A percentile compares a stretch with the other conserved stretches of the same genome.
phyloP scores from a whole-genome alignment of 2,888 invertebrate species.

The Cataglyphis albicans region DNA sequence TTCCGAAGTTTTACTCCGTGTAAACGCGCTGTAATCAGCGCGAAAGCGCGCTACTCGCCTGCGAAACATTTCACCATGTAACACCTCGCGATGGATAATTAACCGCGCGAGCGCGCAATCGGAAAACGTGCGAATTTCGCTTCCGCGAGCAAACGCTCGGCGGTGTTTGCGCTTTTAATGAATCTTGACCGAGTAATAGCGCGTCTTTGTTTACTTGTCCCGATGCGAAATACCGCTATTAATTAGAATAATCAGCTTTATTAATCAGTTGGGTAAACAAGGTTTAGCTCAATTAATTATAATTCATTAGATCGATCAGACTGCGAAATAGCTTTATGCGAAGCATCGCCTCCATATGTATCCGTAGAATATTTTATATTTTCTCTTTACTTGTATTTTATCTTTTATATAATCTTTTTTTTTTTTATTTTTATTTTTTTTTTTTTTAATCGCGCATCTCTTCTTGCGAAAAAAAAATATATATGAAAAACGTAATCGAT shows the following conservation, averaged over 20 bases:
- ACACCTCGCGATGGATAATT: conserved; percentile 73
- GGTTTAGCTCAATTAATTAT: conserved; percentile 48
- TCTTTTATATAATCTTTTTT: neutral
- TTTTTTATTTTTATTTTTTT: neutral
- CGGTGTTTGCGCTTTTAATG: conserved; percentile 74
- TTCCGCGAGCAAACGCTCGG: conserved; percentile 51
- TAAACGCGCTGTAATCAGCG: conserved; percentile 75
- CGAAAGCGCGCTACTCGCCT: conserved; percentile 57
- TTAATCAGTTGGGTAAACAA: conserved; percentile 52
- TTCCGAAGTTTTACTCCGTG: conserved; percentile 79
- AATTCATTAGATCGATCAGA: conserved; percentile 45
- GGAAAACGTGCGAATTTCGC: conserved; percentile 68
- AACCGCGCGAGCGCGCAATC: conserved; percentile 67
- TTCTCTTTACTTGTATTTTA: neutral
- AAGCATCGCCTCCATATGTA: neutral
- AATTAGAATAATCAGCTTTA: conserved; percentile 56
- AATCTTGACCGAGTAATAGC: conserved; percentile 72
- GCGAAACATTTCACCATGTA: conserved; percentile 73
- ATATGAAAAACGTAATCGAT: neutral
- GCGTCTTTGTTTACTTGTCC: conserved; percentile 52
- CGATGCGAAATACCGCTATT: conserved; percentile 55
- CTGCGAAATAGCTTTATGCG: conserved; percentile 33
- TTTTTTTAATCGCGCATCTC: neutral
- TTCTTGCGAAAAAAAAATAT: neutral
- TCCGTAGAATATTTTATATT: neutral